Evolutionary conservation across 2,888 invertebrate genomes (phyloP), one percentile per base, ranked within the genome.

Genomic region (Ashinkailepas kermadecensis): DNA sequence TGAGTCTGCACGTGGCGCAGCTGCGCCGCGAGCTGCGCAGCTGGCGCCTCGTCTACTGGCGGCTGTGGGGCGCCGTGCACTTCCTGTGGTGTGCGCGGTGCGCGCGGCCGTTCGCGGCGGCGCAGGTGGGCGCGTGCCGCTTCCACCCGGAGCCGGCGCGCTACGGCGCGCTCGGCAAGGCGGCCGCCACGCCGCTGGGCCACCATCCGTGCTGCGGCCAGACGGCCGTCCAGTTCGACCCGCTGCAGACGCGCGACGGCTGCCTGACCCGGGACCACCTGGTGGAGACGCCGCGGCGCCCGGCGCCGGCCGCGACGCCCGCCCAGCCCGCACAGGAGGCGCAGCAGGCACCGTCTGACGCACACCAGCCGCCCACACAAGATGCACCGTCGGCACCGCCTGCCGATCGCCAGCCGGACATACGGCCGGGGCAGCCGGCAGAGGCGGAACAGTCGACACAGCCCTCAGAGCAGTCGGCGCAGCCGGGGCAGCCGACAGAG

Each of bases 21-120:
- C 87, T 96, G 83, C 93, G 93, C 86, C 91, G 91, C 25, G 93
- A 94, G 86, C 89, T 95, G 82, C 93, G 94, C 84, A 92, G 93
- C 0, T 97, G 97, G 97, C 90, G 95, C 0, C 92, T 92, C 86
- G 95, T 96, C 6, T 97, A 97, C 88, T 97, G 97, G 97, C 91
- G 94, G 21, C 81, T 84, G 64, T 84, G 83, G 84, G 83, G 82
- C 0, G 93, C 94, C 86, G 93, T 95, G 84, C 97, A 97, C 88
- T 95, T 93, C 88, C 89, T 97, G 56, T 91, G 91, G 83, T 97
- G 97, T 86, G 91, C 91, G 80, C 90, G 91, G 4, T 96, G 96
- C 86, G 85, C 86, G 0, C 87, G 87, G 62, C 85, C 85, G 59
- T 89, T 89, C 85, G 86, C 88, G 0, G 93, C 82, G 2, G 58